Evolutionary conservation across 2,113 vertebrate species (phyloP).

Genomic region (Chunga burmeisteri): DNA sequence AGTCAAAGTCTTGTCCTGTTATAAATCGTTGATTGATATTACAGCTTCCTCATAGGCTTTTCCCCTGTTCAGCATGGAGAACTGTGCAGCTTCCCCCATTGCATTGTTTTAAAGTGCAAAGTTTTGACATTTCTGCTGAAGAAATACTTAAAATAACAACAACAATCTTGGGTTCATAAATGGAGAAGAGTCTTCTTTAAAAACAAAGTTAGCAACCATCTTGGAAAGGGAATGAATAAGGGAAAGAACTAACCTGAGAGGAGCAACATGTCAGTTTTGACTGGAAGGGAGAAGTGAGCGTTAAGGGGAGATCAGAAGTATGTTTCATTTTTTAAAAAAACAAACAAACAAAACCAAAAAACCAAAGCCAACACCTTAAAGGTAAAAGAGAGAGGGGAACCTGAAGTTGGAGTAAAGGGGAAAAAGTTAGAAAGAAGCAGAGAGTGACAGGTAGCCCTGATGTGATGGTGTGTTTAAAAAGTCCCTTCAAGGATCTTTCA

Average conservation of each 20-base stretch:
- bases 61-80: neutral
- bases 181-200: neutral
- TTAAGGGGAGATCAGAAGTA: neutral
- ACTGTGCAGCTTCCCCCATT: neutral
- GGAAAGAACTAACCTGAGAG: neutral
- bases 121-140: neutral
- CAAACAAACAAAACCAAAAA: neutral
- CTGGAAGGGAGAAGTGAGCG: neutral
- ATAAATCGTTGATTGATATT: neutral
- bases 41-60: neutral
- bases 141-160: neutral
- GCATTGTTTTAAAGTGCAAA: neutral
- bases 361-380: neutral
- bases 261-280: neutral
- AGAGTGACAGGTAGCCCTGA: neutral
- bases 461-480: neutral
- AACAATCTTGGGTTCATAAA: neutral
- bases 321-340: neutral
- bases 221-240: neutral
- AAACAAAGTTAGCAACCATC: neutral
- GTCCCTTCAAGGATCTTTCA: neutral
- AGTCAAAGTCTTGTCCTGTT: neutral
- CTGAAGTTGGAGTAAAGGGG: neutral
- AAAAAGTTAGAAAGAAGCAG: neutral
- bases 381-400: neutral